These are phyloP conservation scores for Okapia johnstoni DNA, from an alignment of 2,113 vertebrate genomes.

Conservation along the genomic window DNA sequence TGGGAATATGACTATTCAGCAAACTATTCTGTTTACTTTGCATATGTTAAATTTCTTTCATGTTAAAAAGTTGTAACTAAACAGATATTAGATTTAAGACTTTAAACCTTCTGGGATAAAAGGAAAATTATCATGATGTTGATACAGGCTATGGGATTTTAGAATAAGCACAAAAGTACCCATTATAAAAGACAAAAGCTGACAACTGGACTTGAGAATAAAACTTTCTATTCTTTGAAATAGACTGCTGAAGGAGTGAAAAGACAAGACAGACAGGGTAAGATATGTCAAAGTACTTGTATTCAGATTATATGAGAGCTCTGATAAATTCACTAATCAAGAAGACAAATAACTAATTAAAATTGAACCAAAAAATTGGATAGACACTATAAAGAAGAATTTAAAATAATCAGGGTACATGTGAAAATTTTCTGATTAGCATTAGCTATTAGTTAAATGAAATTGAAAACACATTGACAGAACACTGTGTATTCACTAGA, in stretches of 20 bases:
- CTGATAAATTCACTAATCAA: background rate
- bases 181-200: background rate
- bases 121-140: background rate
- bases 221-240: background rate
- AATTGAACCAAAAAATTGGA: background rate
- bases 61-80: background rate
- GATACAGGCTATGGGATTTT: background rate
- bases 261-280: background rate
- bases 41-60: background rate
- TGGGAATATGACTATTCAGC: background rate
- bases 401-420: background rate
- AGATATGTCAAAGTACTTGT: background rate
- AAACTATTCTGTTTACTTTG: background rate
- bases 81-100: background rate
- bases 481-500: background rate
- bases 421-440: background rate
- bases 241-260: background rate
- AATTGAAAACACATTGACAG: background rate
- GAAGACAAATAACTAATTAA: background rate
- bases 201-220: background rate
- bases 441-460: background rate
- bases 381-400: background rate
- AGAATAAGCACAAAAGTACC: background rate
- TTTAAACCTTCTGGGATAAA: background rate
- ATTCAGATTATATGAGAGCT: background rate